A percentile compares a stretch with the other conserved stretches of the same genome.
These are phyloP conservation scores for Trissoscelio sp. DNA, from an alignment of 2,888 invertebrate species.

Conservation along the genomic window DNA sequence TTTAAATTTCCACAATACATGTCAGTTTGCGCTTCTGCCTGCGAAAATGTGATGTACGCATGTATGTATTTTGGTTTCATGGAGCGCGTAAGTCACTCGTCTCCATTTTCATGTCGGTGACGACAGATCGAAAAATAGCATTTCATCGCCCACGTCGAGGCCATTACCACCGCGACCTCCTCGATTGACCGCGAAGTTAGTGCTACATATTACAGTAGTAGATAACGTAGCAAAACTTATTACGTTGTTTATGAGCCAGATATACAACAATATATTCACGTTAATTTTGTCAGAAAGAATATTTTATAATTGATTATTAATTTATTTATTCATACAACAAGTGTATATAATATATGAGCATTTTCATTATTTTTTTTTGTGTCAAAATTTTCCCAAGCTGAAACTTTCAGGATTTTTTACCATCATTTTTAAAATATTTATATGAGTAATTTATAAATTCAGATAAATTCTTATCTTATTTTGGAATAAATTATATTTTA, in stretches of 20 bases:
- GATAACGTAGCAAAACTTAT: conserved; percentile 11
- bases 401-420: no score
- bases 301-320: no score
- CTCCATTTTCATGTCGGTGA: conserved; percentile 66
- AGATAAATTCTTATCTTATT: no score
- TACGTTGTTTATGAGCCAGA: conserved; percentile 6
- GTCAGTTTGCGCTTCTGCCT: conserved; percentile 63
- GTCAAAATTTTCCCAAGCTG: no score
- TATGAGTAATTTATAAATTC: no score
- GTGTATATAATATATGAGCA: no score
- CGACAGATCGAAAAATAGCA: conserved; percentile 70
- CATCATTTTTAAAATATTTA: no score
- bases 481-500: no score
- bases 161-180: conserved; percentile 68
- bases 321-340: no score
- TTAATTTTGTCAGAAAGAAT: no score
- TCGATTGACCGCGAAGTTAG: conserved; percentile 62
- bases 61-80: conserved; percentile 65
- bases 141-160: conserved; percentile 67
- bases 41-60: conserved; percentile 64
- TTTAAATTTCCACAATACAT: conserved; percentile 55
- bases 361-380: no score
- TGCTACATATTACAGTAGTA: conserved; percentile 9
- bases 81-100: conserved; percentile 59
- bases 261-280: not conserved